phyloP scores from a whole-genome alignment of 2,888 invertebrate genomes.

The Galeruca laticollis region DNA sequence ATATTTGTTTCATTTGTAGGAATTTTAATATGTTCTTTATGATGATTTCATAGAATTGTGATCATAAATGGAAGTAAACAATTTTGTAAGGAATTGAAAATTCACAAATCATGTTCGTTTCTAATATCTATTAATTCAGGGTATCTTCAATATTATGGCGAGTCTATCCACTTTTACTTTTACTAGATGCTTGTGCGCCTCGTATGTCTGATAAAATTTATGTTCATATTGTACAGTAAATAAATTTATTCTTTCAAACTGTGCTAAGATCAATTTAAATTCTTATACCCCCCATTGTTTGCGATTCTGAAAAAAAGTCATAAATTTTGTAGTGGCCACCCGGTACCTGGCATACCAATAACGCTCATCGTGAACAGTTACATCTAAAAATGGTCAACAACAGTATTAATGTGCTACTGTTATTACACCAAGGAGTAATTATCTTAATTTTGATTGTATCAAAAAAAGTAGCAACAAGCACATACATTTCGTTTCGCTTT shows the following conservation, averaged over 20 bases:
- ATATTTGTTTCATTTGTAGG: conserved; percentile 17
- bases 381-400: conserved; percentile 25
- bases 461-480: conserved; percentile 21
- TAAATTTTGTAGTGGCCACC: conserved; percentile 28
- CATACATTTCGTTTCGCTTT: not conserved
- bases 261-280: not conserved
- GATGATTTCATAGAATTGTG: not conserved
- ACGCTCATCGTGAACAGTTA: conserved; percentile 24
- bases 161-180: no score
- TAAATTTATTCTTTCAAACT: no score
- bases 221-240: not conserved
- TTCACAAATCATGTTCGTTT: no score
- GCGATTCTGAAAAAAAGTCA: not conserved
- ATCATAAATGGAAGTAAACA: conserved; percentile 14
- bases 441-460: conserved; percentile 39
- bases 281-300: conserved; percentile 3
- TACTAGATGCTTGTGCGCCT: no score
- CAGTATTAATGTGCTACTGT: conserved; percentile 32
- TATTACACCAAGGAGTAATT: conserved; percentile 37
- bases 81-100: not conserved
- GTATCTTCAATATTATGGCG: no score
- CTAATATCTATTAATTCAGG: no score
- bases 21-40: conserved; percentile 18
- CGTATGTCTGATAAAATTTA: not conserved
- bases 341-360: conserved; percentile 24